phyloP scores from a whole-genome alignment of 2,113 vertebrate species.

The Gobio gobio region DNA sequence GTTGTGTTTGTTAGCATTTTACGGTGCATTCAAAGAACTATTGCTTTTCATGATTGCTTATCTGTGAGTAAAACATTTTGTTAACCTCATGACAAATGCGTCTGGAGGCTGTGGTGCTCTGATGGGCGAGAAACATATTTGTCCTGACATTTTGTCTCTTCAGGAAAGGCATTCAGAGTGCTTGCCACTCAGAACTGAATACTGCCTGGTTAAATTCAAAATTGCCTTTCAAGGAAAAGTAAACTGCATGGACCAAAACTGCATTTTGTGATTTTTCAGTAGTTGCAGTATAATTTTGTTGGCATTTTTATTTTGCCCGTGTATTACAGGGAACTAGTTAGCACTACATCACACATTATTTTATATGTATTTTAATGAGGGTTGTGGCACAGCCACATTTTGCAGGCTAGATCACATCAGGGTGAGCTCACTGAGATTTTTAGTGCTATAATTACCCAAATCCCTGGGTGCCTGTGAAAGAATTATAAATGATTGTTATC shows the following conservation, averaged over 20 bases:
- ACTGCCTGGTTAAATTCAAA: slow-evolving; percentile 13
- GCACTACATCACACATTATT: background rate
- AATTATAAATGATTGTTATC: slow-evolving; percentile 71
- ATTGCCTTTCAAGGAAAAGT: background rate
- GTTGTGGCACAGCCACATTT: slow-evolving; percentile 1
- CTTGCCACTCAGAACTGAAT: slow-evolving; percentile 55
- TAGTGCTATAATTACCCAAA: slow-evolving; percentile 60
- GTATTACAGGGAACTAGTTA: background rate
- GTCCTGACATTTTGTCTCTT: slow-evolving; percentile 63
- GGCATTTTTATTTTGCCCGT: background rate
- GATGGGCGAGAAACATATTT: slow-evolving; percentile 64
- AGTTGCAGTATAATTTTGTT: background rate
- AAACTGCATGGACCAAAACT: background rate
- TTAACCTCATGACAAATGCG: slow-evolving; percentile 58
- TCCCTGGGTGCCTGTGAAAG: slow-evolving; percentile 50
- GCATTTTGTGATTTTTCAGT: background rate
- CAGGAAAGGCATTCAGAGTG: slow-evolving; percentile 58
- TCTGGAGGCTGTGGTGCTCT: slow-evolving; percentile 62
- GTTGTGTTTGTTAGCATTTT: background rate
- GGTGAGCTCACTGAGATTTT: slow-evolving; percentile 52
- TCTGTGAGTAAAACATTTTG: slow-evolving; percentile 4
- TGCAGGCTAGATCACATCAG: slow-evolving; percentile 14
- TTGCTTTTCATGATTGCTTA: background rate
- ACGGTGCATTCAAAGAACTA: background rate
- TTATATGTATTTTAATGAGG: background rate